phyloP scores from a whole-genome alignment of 2,113 vertebrate species.

The Tangachromis dhanisi region DNA sequence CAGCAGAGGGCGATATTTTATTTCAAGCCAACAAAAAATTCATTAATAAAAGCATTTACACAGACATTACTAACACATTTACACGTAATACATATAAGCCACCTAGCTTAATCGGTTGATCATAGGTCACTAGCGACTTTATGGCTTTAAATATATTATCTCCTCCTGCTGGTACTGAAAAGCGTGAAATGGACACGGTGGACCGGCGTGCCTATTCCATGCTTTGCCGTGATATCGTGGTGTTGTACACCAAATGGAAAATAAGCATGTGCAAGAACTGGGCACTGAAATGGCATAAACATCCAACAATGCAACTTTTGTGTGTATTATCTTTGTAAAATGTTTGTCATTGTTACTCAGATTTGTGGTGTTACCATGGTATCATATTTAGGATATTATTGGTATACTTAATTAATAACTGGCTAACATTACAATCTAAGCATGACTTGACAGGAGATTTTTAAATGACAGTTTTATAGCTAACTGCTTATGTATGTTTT shows the following conservation, averaged over 20 bases:
- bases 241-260: neutral
- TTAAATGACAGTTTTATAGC: neutral
- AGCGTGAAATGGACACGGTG: neutral
- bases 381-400: neutral
- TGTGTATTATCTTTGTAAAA: neutral
- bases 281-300: neutral
- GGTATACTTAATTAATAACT: neutral
- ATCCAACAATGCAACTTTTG: neutral
- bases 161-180: neutral
- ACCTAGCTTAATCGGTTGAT: neutral
- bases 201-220: neutral
- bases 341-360: neutral
- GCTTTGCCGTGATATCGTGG: neutral
- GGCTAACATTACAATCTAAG: neutral
- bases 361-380: neutral
- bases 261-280: neutral
- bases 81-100: neutral
- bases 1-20: neutral
- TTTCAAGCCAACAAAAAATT: neutral
- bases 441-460: neutral
- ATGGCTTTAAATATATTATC: neutral
- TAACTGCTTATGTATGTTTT: neutral
- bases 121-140: neutral
- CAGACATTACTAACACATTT: neutral
- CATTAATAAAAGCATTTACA: neutral